Conservation (phyloP, 2,797 vertebrate genomes). For the Tinamus major region DNA sequence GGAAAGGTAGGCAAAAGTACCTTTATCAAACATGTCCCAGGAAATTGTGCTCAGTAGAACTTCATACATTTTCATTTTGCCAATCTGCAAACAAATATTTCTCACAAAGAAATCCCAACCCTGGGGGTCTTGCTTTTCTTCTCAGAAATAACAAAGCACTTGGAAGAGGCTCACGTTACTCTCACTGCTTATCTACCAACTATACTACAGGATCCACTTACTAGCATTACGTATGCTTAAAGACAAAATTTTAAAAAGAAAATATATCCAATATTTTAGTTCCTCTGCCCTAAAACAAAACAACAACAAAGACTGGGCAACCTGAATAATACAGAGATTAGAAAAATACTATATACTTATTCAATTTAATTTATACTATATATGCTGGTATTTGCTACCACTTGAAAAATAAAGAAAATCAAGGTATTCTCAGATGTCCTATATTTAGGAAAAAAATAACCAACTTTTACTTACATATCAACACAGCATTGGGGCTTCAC, state of each 20-base stretch:
- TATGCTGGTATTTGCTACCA: neutral
- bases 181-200: neutral
- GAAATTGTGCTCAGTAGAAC: neutral
- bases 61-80: neutral
- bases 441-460: neutral
- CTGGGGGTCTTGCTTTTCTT: neutral
- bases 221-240: neutral
- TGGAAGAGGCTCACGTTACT: neutral
- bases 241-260: neutral
- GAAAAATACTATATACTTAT: neutral
- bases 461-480: constrained; percentile 93
- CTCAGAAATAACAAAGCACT: neutral
- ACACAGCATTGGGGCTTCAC: constrained; percentile 98
- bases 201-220: neutral
- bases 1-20: neutral
- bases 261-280: neutral
- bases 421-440: neutral
- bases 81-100: constrained; percentile 2
- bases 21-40: neutral
- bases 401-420: neutral
- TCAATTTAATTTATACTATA: neutral
- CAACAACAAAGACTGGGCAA: neutral
- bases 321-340: neutral
- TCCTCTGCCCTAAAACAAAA: neutral
- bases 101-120: neutral